Evolutionary conservation across 1,140 invertebrate genomes (phyloP).

Genomic region (Microplitis mediator): DNA sequence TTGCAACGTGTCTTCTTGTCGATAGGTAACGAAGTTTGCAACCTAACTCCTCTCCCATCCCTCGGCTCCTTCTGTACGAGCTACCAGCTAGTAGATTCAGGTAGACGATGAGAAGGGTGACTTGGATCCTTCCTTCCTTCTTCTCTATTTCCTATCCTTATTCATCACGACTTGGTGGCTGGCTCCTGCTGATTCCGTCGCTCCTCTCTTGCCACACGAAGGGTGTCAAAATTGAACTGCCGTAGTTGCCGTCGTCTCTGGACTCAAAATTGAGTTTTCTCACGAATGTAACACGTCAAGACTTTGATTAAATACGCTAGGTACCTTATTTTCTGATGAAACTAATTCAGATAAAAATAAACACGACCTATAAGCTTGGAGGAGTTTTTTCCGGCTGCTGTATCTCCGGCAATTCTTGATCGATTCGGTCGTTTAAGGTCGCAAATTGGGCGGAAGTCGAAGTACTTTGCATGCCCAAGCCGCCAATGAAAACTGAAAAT

Average conservation of each 20-base stretch:
- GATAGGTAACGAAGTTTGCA: slow-evolving; percentile 57
- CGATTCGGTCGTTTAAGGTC: too few relatives aligned
- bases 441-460: too few relatives aligned
- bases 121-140: slow-evolving; percentile 10
- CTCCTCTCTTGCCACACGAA: slow-evolving; percentile 12
- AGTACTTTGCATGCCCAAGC: too few relatives aligned
- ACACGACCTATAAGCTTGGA: too few relatives aligned
- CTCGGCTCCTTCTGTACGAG: not conserved
- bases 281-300: slow-evolving; percentile 51
- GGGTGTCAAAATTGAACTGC: slow-evolving; percentile 59
- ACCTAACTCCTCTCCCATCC: slow-evolving; percentile 26
- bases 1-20: slow-evolving; percentile 22
- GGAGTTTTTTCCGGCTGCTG: too few relatives aligned
- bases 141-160: not conserved
- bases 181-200: slow-evolving; percentile 32
- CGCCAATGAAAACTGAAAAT: too few relatives aligned
- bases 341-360: not conserved
- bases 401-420: too few relatives aligned
- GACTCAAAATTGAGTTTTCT: slow-evolving; percentile 62
- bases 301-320: slow-evolving; percentile 54
- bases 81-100: not conserved
- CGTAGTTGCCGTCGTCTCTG: not conserved
- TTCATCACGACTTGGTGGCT: slow-evolving; percentile 32
- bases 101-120: slow-evolving; percentile 4
- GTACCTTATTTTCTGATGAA: not conserved